Conservation (phyloP, 2,888 invertebrate genomes). For the Epiblema foenella region DNA sequence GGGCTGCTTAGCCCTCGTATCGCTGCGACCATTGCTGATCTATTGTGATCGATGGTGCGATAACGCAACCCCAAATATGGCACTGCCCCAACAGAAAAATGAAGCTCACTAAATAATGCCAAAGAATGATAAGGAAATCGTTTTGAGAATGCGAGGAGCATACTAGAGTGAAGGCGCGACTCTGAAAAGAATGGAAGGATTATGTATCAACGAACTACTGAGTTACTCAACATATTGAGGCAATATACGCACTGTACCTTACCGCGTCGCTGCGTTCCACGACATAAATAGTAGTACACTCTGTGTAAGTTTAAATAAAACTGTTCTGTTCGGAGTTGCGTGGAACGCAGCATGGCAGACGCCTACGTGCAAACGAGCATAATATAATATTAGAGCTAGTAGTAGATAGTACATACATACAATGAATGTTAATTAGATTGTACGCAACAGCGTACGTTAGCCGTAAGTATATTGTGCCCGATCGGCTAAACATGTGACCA, state of each 20-base stretch:
- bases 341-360: slow-evolving; percentile 55
- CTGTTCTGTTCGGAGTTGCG: slow-evolving; percentile 71
- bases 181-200: slow-evolving; percentile 68
- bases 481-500: slow-evolving; percentile 63
- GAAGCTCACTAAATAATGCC: slow-evolving; percentile 83
- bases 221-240: slow-evolving; percentile 55
- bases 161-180: slow-evolving; percentile 64
- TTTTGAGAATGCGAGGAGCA: slow-evolving; percentile 66
- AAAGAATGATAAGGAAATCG: slow-evolving; percentile 77
- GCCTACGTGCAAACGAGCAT: slow-evolving; percentile 72
- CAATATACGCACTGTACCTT: slow-evolving; percentile 52
- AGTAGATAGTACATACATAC: slow-evolving; percentile 68
- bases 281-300: slow-evolving; percentile 67
- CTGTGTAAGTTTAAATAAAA: slow-evolving; percentile 62
- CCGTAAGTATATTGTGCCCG: slow-evolving; percentile 57
- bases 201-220: slow-evolving; percentile 58
- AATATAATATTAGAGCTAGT: slow-evolving; percentile 79
- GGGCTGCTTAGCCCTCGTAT: too few relatives aligned
- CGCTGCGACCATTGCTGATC: too few relatives aligned
- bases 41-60: slow-evolving; percentile 24
- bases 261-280: slow-evolving; percentile 57
- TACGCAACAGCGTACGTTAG: slow-evolving; percentile 57
- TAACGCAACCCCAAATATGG: slow-evolving; percentile 2
- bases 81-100: slow-evolving; percentile 54
- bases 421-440: slow-evolving; percentile 62